These are phyloP conservation scores for Amblyjoppa proteus DNA, from an alignment of 2,888 invertebrate species.

Conservation along the genomic window DNA sequence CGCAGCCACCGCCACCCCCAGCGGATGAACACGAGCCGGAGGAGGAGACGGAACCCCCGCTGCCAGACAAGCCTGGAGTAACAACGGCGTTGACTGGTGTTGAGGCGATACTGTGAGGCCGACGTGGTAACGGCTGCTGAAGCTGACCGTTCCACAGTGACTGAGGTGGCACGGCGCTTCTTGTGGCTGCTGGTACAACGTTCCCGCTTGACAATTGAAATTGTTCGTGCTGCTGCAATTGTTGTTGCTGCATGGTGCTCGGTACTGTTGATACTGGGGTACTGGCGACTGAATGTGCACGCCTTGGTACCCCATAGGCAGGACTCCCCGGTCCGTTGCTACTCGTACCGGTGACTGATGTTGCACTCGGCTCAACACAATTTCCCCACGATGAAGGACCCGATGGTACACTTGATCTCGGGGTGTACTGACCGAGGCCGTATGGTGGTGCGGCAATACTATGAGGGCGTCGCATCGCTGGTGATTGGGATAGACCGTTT, in stretches of 20 bases:
- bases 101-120: constrained; percentile 89
- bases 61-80: constrained; percentile 71
- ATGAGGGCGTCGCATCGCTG: constrained; percentile 86
- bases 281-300: constrained; percentile 77
- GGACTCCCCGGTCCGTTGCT: constrained; percentile 56
- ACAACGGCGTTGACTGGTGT: constrained; percentile 79
- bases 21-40: constrained; percentile 73
- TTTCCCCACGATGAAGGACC: constrained; percentile 70
- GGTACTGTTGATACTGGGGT: constrained; percentile 78
- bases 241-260: constrained; percentile 67
- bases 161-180: constrained; percentile 82
- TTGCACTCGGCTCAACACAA: constrained; percentile 47
- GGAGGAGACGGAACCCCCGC: constrained; percentile 48
- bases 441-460: constrained; percentile 86
- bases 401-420: constrained; percentile 72
- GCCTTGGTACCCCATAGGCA: constrained; percentile 70
- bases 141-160: constrained; percentile 83
- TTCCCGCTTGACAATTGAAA: constrained; percentile 68
- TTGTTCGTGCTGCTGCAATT: constrained; percentile 70
- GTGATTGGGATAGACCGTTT: constrained; percentile 80
- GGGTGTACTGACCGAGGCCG: constrained; percentile 80
- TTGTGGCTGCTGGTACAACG: constrained; percentile 67
- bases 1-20: constrained; percentile 53
- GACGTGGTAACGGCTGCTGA: constrained; percentile 82
- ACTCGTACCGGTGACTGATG: constrained; percentile 44